Evolutionary conservation across 2,797 vertebrate species (phyloP).

Genomic region (Platyrinchus mystaceus): DNA sequence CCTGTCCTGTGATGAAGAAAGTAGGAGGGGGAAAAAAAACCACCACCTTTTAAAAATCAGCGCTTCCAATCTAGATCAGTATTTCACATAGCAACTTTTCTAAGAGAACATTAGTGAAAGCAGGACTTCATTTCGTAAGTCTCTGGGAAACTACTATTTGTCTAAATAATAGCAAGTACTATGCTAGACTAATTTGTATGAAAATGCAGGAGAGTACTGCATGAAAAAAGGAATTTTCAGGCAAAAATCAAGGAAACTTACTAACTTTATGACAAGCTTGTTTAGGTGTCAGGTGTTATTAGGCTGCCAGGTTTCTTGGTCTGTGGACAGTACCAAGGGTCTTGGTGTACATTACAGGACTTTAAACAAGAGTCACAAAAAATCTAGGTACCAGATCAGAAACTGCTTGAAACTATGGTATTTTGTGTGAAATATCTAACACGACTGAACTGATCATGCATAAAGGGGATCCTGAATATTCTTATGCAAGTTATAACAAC

Average conservation of each 20-base stretch:
- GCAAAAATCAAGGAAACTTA: not conserved
- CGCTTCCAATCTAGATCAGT: not conserved
- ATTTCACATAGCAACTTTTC: not conserved
- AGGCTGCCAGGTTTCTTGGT: not conserved
- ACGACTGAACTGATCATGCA: not conserved
- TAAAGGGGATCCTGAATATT: not conserved
- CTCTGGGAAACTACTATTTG: not conserved
- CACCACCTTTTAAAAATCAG: not conserved
- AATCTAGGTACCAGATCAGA: not conserved
- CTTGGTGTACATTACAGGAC: fast-evolving
- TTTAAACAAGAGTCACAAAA: not conserved
- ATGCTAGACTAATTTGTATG: not conserved
- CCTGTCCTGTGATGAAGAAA: slow-evolving; percentile 84
- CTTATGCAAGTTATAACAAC: not conserved
- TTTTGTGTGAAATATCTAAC: not conserved
- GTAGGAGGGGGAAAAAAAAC: not conserved
- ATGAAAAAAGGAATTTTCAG: not conserved
- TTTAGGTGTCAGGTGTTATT: not conserved
- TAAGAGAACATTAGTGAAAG: not conserved
- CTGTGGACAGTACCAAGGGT: not conserved
- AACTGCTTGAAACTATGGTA: not conserved
- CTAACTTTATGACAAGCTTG: not conserved
- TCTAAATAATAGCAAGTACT: not conserved
- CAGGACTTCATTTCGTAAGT: not conserved
- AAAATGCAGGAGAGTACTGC: not conserved